Conservation (phyloP, 2,797 vertebrate genomes). For the Anolis apletophallus region DNA sequence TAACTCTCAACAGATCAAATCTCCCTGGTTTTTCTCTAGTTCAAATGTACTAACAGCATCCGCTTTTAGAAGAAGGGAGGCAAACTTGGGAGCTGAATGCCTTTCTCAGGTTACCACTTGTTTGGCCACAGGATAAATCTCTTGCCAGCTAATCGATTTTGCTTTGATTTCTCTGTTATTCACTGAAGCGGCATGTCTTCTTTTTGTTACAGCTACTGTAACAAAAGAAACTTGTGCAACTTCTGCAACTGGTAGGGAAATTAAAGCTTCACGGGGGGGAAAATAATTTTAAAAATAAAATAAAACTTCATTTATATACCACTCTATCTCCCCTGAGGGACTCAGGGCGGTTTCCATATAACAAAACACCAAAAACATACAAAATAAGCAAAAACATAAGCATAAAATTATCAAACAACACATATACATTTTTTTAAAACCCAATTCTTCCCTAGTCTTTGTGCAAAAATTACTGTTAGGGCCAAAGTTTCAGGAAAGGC, state of each 20-base stretch:
- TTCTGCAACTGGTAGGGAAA: background rate
- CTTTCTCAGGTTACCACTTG: conserved; percentile 22
- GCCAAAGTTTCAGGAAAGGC: too few species aligned
- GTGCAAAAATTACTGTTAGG: too few species aligned
- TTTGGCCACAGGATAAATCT: background rate
- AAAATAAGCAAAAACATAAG: too few species aligned
- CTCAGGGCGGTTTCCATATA: too few species aligned
- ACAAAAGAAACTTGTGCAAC: background rate
- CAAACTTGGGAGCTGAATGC: background rate
- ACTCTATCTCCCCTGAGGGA: too few species aligned
- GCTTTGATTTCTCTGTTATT: background rate
- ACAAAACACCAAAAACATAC: too few species aligned
- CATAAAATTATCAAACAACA: too few species aligned
- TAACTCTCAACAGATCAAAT: background rate
- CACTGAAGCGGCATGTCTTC: background rate
- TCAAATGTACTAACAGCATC: background rate
- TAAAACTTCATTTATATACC: too few species aligned
- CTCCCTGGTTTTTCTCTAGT: background rate
- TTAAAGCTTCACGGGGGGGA: background rate
- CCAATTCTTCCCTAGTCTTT: too few species aligned
- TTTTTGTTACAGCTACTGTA: background rate
- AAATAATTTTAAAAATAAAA: too few species aligned
- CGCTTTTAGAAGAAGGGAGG: background rate
- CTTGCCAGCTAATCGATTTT: conserved; percentile 6
- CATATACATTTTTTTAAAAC: too few species aligned